phyloP scores from a whole-genome alignment of 2,113 vertebrate species.

The Brachirus orientalis region DNA sequence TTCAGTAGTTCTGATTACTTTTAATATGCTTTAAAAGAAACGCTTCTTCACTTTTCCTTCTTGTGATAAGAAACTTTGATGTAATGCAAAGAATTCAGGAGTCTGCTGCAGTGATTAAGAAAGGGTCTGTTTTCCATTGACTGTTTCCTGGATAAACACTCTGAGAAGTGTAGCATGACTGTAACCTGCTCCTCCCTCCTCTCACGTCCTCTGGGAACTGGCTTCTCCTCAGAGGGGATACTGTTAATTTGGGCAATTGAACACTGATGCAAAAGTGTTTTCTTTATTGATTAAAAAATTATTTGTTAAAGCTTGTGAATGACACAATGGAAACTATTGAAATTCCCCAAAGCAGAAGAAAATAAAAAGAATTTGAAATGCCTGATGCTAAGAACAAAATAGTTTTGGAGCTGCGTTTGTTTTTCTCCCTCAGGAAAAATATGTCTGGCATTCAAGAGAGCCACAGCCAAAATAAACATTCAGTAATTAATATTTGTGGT shows the following conservation, averaged over 20 bases:
- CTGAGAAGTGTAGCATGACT: constrained; percentile 13
- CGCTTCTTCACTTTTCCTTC: constrained; percentile 10
- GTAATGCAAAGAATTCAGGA: constrained; percentile 39
- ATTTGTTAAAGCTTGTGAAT: no score
- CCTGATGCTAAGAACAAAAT: not conserved
- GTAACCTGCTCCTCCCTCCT: constrained; percentile 20
- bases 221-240: constrained; percentile 16
- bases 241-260: not conserved
- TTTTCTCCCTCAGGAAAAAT: not conserved
- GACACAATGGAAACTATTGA: no score
- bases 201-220: constrained; percentile 21
- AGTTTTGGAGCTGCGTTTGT: no score
- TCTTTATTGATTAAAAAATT: no score
- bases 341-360: no score
- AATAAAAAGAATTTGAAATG: not conserved
- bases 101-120: constrained; percentile 45
- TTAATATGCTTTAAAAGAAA: not conserved
- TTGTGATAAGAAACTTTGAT: constrained; percentile 9
- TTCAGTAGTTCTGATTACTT: not conserved
- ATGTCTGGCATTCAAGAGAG: not conserved
- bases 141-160: constrained; percentile 28
- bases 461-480: not conserved
- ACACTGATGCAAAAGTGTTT: not conserved
- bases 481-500: not conserved
- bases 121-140: constrained; percentile 3